Evolutionary conservation across 37 sponge, comb jelly and placozoan species (phyloP).

Genomic region (Beroe forskalii): DNA sequence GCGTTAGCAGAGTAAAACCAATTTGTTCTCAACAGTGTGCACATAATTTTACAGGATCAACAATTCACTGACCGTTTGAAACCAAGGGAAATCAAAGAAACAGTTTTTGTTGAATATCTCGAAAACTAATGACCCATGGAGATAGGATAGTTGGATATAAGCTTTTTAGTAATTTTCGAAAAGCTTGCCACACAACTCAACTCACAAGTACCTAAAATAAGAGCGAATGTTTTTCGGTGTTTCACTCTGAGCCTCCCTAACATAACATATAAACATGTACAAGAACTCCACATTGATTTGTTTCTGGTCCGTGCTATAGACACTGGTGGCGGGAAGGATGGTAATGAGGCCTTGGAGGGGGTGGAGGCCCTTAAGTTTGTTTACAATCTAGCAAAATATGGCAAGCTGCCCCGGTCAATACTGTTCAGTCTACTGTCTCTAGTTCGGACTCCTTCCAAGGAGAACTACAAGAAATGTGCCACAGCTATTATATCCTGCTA

Average conservation of each 20-base stretch:
- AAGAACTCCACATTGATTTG: slow-evolving; percentile 19
- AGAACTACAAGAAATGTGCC: slow-evolving; percentile 60
- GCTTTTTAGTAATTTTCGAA: neutral
- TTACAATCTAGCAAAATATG: slow-evolving; percentile 14
- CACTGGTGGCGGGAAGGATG: slow-evolving; percentile 57
- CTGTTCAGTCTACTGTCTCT: slow-evolving; percentile 24
- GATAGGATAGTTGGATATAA: too few species aligned
- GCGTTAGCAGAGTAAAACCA: too few species aligned
- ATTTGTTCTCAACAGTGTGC: too few species aligned
- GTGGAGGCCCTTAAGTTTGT: slow-evolving; percentile 60
- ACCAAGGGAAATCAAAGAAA: too few species aligned
- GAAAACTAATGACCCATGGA: too few species aligned
- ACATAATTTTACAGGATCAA: too few species aligned
- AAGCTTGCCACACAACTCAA: slow-evolving; percentile 4
- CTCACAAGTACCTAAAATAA: slow-evolving; percentile 37
- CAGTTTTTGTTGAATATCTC: too few species aligned
- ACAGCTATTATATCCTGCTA: slow-evolving; percentile 59
- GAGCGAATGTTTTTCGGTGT: slow-evolving; percentile 45
- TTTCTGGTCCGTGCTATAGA: slow-evolving; percentile 53
- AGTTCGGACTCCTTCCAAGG: neutral
- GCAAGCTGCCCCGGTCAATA: slow-evolving; percentile 31
- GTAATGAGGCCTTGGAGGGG: slow-evolving; percentile 50
- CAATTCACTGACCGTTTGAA: too few species aligned
- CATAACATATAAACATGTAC: slow-evolving; percentile 21
- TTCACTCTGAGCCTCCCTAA: slow-evolving; percentile 38